Evolutionary conservation across 2,797 vertebrate species (phyloP), one percentile per base, ranked within the genome.

Genomic region (Thunnus albacares): DNA sequence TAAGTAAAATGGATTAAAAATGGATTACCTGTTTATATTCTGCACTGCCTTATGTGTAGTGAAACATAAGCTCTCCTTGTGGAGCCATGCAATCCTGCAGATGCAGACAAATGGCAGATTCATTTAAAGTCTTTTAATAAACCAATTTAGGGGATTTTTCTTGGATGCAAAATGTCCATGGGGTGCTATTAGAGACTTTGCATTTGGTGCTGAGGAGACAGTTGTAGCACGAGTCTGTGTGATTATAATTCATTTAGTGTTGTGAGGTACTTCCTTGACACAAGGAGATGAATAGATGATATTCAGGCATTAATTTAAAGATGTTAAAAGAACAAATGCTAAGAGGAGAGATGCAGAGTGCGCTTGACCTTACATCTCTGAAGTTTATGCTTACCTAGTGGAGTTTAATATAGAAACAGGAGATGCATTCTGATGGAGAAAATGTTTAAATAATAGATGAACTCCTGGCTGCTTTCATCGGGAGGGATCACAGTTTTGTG

Each of bases 371-470:
- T 83, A 88, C 68, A 59, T 66, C 59, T 53, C 59, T 81, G 74
- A 80, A 57, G 81, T 89, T 93, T 93, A 81, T 93, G 93, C 93
- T 92, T 93, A 92, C 88, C 81, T 85, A 68, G 88, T 88, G 84
- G 83, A 85, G 92, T 94, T 94, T 91, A 93, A 93, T 93, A 94
- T 95, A 96, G 95, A 95, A 95, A 93, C 93, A 89, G 81, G 86
- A 93, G 91, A 93, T 77, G 92, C 92, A 90, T 94, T 94, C 90
- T 93, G 92, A 93, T 91, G 90, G 93, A 92, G 90, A 90, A 92
- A 92, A 92, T 79, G 82, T 93, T 91, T 96, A 95, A 96, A 96
- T 96, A 94, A 96, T 96, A 94, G 89, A 96, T 96, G 91, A 94
- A 90, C 89, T 89, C 88, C 93, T 91, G 93, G 93, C 91, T 93